phyloP scores from a whole-genome alignment of 1,140 invertebrate genomes.

The Brachionus sp. region DNA sequence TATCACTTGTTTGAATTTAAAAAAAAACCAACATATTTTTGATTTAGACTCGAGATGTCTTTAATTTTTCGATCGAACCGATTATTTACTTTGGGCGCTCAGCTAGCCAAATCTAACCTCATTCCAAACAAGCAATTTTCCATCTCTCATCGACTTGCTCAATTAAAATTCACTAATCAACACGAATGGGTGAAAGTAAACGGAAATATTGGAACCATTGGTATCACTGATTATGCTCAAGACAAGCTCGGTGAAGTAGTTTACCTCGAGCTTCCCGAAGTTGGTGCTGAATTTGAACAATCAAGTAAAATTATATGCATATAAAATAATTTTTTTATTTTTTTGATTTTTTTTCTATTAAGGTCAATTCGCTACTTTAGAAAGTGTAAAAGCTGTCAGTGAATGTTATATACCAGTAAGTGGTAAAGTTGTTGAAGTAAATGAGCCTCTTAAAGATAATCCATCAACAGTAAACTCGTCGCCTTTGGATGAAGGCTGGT shows the following conservation, averaged over 20 bases:
- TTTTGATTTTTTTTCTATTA: background rate
- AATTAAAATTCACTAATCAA: constrained; percentile 41
- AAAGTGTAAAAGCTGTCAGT: constrained; percentile 45
- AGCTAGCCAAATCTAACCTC: background rate
- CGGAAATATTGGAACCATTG: background rate
- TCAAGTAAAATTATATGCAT: background rate
- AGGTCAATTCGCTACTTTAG: constrained; percentile 41
- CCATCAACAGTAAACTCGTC: background rate
- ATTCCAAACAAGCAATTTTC: constrained; percentile 12
- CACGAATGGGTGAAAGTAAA: constrained; percentile 43
- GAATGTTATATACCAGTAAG: constrained; percentile 27
- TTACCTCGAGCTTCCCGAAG: constrained; percentile 30
- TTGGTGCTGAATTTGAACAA: constrained; percentile 27
- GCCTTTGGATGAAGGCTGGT: constrained; percentile 25
- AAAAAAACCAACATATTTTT: background rate
- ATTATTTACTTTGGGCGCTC: background rate
- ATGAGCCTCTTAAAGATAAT: constrained; percentile 8
- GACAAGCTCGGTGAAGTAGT: constrained; percentile 42
- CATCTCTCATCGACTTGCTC: background rate
- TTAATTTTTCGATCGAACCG: background rate
- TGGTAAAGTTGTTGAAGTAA: constrained; percentile 35
- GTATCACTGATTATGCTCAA: constrained; percentile 46
- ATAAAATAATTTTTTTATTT: background rate
- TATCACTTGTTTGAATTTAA: background rate
- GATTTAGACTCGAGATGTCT: background rate